Base-by-base conservation (phyloP, 2,113 vertebrate genomes). In the Ahaetulla prasina region DNA sequence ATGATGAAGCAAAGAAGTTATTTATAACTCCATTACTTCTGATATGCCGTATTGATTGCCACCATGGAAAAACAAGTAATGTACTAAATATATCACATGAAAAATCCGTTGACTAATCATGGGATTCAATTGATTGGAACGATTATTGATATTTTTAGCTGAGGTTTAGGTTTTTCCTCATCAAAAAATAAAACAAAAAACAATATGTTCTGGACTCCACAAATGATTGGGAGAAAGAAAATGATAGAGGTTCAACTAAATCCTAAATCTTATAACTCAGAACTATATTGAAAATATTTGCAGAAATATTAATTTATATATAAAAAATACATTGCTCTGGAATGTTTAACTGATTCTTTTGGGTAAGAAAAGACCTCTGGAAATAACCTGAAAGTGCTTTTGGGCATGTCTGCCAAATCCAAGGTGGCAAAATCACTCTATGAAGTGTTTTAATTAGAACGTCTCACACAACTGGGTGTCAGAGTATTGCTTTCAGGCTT, bases 371-470 rank as follows among this genome's bases (percentile, higher is more conserved):
- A 90, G n/a, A 22, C 25, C 43, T 92, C 43, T 35, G 80, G n/a
- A 53, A 74, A 90, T 80, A 53, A 11, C 1, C n/a, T 84, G 90
- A 89, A 57, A 84, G 30, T 54, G 94, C 94, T 89, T 43, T 86
- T 43, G 57, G 86, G 88, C 89, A 85, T 39, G n/a, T 85, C 85
- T 85, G 45, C 57, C 53, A 91, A 50, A 11, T 22, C 80, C 30
- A 49, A 4, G 91, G 90, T 91, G 80, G 45, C 89, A 92, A 39
- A 43, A 74, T 92, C 60, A 43, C 60, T 53, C 89, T 22, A 2
- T 27, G 93, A 90, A 93, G 87, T 90, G 8, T 55, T 95, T 94
- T 91, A 68, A 87, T 89, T 27, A 88, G 53, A 35, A 84, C 6
- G 30, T 22, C 80, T 91, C 90, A 55, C 43, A 91, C 92, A 91